Base-by-base conservation (phyloP, 1,140 invertebrate genomes). In the Neodiprion virginianus region DNA sequence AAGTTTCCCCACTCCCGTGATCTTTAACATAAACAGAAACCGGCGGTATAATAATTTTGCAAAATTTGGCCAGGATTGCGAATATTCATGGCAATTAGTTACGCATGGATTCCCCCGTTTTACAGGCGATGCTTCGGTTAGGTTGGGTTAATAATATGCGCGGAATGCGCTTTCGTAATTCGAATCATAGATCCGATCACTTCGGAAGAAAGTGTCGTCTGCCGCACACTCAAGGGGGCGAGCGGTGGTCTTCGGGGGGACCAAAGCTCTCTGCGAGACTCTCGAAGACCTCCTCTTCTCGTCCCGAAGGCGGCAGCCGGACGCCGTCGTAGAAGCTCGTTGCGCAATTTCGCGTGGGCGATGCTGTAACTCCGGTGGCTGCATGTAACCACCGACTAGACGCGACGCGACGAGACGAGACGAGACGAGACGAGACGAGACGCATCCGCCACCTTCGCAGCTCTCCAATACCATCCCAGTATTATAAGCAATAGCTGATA, bases 91-190 rank as follows among this genome's bases (percentile, higher is more conserved):
- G 53, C 53, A 61, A 61, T 61, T 14, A 61, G 53, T 61, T 61
- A 61, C 53, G n/a, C 53, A 61, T 14, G n/a, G n/a, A 61, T 61
- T 61, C 53, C 11, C 11, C 11, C 53, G 4, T 61, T 61, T 61
- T 61, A 61, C n/a, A 61, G n/a, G 53, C 53, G 11, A 14, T 61
- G n/a, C 53, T 17, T 61, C 11, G 53, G 53, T 61, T 61, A 14
- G 53, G 53, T 61, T 61, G 53, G 53, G 53, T 61, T 61, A 61
- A 61, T 61, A 61, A 61, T 61, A 61, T 61, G 53, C 53, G 53
- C 53, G 53, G 53, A 61, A 61, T 61, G 53, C 53, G 53, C 53
- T 61, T 61, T 61, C 53, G 53, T 61, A 61, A 61, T 61, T 40
- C 53, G 53, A 61, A 61, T 61, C 53, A 61, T 61, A 61, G 53